Evolutionary conservation across 2,113 vertebrate species (phyloP).

Genomic region (Theropithecus gelada): DNA sequence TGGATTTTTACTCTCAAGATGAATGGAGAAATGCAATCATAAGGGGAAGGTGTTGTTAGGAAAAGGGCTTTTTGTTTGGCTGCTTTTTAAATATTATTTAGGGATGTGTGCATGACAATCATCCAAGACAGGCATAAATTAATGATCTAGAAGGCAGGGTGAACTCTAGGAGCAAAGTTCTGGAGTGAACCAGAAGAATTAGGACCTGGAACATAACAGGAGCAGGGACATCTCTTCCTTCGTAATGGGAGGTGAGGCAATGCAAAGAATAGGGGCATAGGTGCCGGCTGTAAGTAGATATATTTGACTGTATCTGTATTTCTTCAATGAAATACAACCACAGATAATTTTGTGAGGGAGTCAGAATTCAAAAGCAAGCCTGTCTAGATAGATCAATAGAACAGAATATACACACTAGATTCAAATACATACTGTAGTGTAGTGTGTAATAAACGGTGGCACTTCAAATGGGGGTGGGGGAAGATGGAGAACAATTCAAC

Average conservation of each 20-base stretch:
- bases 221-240: neutral
- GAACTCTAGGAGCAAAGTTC: neutral
- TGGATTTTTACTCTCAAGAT: neutral
- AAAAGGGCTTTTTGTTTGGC: neutral
- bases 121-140: neutral
- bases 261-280: neutral
- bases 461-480: neutral
- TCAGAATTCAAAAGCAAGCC: neutral
- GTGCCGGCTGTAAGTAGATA: neutral
- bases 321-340: conserved; percentile 5
- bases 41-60: neutral
- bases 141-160: neutral
- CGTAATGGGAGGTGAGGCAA: neutral
- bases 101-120: neutral
- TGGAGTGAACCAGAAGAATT: neutral
- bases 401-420: neutral
- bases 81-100: neutral
- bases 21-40: neutral
- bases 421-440: neutral
- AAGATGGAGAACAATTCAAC: neutral
- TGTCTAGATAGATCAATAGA: neutral
- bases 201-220: neutral
- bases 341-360: neutral
- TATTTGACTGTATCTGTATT: neutral
- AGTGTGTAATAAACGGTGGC: neutral